Base-by-base conservation (phyloP, 2,888 invertebrate genomes). In the Creontiades dilutus region DNA sequence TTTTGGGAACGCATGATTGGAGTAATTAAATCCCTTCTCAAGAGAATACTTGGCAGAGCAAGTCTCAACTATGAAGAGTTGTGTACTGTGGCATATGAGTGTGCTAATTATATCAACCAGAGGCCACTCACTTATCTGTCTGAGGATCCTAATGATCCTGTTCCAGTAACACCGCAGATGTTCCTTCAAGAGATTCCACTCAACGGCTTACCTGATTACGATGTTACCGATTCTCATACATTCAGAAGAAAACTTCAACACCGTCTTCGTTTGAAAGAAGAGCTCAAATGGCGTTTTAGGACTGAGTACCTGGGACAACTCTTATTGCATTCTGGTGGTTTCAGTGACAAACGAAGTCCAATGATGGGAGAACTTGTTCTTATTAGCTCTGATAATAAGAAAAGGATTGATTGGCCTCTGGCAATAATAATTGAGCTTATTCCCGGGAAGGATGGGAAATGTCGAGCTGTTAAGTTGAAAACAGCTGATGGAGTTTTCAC, bases 141-240 rank as follows among this genome's bases (percentile, higher is more conserved):
- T 13, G 89, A 89, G 37, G 84, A 84, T n/a, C 52, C 68, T 12
- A 48, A 92, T 0, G 92, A 92, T 75, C 76, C 92, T 23, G 90
- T 28, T 75, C 90, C 92, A 0, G 91, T 91, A 16, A 91, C 92
- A 28, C 92, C 92, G 27, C 87, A 90, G 9, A 92, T 92, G 92
- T 92, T 92, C 61, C 37, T 91, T 0, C 89, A 84, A 23, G 90
- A 88, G 14, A 27, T 76, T 19, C 68, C 61, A 12, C n/a, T 23
- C 27, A 28, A 27, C 27, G 90, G 86, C 19, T 48, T 86, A 23
- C 37, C 86, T 37, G 89, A 46, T 86, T 78, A 2, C 19, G 86
- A 90, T 46, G 37, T 19, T 19, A 46, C 80, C 57, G 90, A 81
- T 19, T 55, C 61, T 27, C 47, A 27, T 14, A 46, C 28, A n/a